Percentiles rank a stretch among this genome's conserved stretches.
phyloP scores from a whole-genome alignment of 2,888 invertebrate species.

The Coenonympha glycerion region DNA sequence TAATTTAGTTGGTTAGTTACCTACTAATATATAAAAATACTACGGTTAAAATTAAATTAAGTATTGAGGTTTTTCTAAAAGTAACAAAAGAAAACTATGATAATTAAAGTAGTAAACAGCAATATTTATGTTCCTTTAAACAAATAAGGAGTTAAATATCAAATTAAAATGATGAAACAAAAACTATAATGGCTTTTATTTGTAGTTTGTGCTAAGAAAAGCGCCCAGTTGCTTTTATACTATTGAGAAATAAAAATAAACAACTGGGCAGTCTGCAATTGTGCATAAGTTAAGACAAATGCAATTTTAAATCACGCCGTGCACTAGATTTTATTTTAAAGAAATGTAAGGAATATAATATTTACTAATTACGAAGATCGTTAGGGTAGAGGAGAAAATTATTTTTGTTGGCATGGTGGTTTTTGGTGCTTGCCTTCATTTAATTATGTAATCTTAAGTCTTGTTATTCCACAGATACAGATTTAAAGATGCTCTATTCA shows the following conservation, averaged over 20 bases:
- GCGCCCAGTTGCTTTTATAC: slow-evolving; percentile 6
- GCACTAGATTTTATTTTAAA: neutral
- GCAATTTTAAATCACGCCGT: neutral
- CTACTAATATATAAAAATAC: no score
- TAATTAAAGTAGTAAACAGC: neutral
- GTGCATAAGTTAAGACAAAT: neutral
- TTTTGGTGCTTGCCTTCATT: no score
- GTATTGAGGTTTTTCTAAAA: no score
- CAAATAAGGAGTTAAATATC: slow-evolving; percentile 13
- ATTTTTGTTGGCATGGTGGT: no score
- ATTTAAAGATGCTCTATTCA: no score
- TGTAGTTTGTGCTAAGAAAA: slow-evolving; percentile 15
- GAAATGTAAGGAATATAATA: neutral
- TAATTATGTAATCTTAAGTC: no score
- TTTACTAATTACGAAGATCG: no score
- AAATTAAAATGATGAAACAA: slow-evolving; percentile 17
- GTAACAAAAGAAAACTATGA: no score
- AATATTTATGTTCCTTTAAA: slow-evolving; percentile 3
- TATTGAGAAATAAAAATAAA: slow-evolving; percentile 8
- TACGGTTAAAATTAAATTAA: no score
- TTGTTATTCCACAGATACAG: no score
- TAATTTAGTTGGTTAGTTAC: no score
- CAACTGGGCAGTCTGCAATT: slow-evolving; percentile 2
- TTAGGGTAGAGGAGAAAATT: no score
- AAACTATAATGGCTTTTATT: slow-evolving; percentile 20